Conservation (phyloP, 2,888 invertebrate species). For the Diplolepis rosae region DNA sequence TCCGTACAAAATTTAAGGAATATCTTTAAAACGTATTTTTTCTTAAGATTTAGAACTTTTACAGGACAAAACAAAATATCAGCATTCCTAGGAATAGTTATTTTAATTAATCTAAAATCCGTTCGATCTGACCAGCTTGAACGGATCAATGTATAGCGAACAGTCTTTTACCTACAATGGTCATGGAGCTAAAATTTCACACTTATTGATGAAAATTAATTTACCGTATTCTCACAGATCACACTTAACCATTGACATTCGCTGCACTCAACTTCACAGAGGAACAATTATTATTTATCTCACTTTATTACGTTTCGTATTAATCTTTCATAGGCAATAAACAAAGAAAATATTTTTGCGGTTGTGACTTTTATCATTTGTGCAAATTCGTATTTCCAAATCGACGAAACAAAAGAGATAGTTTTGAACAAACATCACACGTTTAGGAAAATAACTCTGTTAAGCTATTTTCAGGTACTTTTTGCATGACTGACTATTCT, state of each 20-base stretch:
- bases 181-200: background rate
- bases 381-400: background rate
- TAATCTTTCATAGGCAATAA: background rate
- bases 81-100: background rate
- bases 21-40: background rate
- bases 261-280: background rate
- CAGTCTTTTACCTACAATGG: background rate
- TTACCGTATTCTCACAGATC: background rate
- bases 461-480: constrained; percentile 26
- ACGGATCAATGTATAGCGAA: background rate
- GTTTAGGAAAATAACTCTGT: constrained; percentile 18
- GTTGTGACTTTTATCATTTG: background rate
- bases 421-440: background rate
- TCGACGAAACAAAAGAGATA: background rate
- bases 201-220: background rate
- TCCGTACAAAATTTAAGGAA: constrained; percentile 2
- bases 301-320: background rate
- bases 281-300: background rate
- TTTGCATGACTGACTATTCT: background rate
- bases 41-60: background rate
- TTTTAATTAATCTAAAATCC: background rate
- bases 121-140: background rate
- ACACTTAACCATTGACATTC: background rate
- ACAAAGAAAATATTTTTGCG: background rate
- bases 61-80: background rate